Conservation (phyloP, 2,797 vertebrate genomes). For the Eurystomus glaucurus region DNA sequence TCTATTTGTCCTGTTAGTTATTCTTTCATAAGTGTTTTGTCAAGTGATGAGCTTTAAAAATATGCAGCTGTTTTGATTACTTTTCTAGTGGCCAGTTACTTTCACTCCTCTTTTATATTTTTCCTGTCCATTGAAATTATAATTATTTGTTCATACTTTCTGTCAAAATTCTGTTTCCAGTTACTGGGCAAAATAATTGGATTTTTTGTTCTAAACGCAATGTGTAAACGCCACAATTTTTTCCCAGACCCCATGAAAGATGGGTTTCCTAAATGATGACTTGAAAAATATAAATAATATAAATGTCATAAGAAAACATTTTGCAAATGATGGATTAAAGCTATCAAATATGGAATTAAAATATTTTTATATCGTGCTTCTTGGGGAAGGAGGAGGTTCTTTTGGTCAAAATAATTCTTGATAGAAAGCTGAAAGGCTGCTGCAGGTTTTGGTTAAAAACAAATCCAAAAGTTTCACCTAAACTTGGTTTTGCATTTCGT, state of each 20-base stretch:
- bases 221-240: too few species aligned
- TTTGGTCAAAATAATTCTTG: not conserved
- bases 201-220: not conserved
- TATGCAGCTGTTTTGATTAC: not conserved
- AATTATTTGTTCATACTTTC: not conserved
- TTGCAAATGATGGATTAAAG: not conserved
- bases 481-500: not conserved
- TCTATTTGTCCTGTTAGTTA: not conserved
- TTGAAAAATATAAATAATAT: not conserved
- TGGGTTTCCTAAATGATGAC: not conserved
- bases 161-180: not conserved
- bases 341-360: not conserved
- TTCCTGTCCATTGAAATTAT: not conserved
- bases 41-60: not conserved
- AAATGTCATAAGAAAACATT: not conserved
- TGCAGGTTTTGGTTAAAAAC: conserved; percentile 18
- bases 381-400: not conserved
- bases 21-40: not conserved
- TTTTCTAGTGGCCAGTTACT: not conserved
- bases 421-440: not conserved
- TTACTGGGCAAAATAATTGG: not conserved
- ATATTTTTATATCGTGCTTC: not conserved
- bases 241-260: not conserved
- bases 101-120: not conserved
- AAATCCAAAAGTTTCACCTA: not conserved